Base-by-base conservation (phyloP, 2,888 invertebrate genomes). In the Micoletzkya japonica region DNA sequence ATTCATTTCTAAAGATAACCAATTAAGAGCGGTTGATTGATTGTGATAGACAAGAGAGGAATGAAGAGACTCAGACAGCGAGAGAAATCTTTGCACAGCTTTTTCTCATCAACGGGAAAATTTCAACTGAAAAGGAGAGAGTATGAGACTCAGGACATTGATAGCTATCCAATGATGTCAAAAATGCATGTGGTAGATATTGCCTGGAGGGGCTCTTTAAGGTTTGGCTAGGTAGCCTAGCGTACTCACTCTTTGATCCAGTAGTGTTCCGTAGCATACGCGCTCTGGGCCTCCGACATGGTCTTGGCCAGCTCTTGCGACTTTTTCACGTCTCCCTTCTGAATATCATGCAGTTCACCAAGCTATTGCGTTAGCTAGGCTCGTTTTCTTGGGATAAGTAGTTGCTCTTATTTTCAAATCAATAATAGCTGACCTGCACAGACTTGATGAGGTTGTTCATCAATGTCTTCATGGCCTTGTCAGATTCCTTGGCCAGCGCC, bases 361-460 rank as follows among this genome's bases (percentile, higher is more conserved):
- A 44, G 10, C 44, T 10, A 44, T 44, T 10, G 10, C 44, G 14
- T 52, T 14, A 20, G 50, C n/a, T 54, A 54, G 26, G 1, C 14
- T 14, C 3, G 26, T 54, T 54, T 54, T 34, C n/a, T 34, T 58
- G 57, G 57, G 10, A 10, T 2, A 2, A 28, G 24, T 26, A 2
- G 54, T 54, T 10, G n/a, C 32, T 26, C 30, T 17, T 36, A 20
- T 44, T 28, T 10, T 4, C 20, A 26, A 60, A 3, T 2, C 1
- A 14, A 2, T 7, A 34, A 26, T 28, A 36, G 20, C n/a, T 20
- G 36, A 66, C 64, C 64, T 66, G 64, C 1, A 66, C 64, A 26
- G 36, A 44, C 28, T 66, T 66, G 64, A 66, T 66, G 20, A 52
- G 7, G 20, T 66, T 66, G 37, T 66, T 66, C 64, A 66, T 66